Conservation (phyloP, 2,797 vertebrate species). For the Myotis pilosus region DNA sequence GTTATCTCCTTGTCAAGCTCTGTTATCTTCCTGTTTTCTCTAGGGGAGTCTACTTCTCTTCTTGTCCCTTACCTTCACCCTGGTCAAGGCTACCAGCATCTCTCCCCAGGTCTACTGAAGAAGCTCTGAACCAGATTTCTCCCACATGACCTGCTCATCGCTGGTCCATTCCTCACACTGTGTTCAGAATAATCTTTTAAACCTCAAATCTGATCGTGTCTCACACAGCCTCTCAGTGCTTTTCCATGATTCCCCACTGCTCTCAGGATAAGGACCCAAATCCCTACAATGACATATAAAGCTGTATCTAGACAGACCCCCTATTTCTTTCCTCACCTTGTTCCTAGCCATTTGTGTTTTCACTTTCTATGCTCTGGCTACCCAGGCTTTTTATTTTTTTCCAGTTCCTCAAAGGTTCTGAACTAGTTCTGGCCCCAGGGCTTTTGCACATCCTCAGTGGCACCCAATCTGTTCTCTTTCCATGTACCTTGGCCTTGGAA, state of each 20-base stretch:
- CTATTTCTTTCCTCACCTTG: not conserved
- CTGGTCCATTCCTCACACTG: not conserved
- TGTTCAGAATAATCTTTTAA: not conserved
- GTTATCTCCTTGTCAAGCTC: too few species aligned
- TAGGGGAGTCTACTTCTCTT: not conserved
- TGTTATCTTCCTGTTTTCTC: not conserved
- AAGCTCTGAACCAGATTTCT: not conserved
- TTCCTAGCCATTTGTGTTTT: not conserved
- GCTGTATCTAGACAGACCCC: not conserved
- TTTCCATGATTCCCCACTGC: not conserved
- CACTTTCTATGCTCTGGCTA: not conserved
- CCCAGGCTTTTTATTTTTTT: not conserved
- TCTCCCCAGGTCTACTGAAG: not conserved
- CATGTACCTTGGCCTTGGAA: not conserved
- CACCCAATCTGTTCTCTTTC: not conserved
- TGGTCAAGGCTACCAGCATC: not conserved
- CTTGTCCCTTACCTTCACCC: not conserved
- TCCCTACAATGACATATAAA: not conserved
- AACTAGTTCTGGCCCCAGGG: not conserved
- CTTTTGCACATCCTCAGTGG: not conserved
- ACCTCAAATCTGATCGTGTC: not conserved
- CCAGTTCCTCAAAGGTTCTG: not conserved
- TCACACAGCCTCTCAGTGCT: not conserved
- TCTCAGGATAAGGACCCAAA: not conserved
- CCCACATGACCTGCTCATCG: not conserved